phyloP scores from a whole-genome alignment of 2,113 vertebrate species.

The Bombycilla garrulus region DNA sequence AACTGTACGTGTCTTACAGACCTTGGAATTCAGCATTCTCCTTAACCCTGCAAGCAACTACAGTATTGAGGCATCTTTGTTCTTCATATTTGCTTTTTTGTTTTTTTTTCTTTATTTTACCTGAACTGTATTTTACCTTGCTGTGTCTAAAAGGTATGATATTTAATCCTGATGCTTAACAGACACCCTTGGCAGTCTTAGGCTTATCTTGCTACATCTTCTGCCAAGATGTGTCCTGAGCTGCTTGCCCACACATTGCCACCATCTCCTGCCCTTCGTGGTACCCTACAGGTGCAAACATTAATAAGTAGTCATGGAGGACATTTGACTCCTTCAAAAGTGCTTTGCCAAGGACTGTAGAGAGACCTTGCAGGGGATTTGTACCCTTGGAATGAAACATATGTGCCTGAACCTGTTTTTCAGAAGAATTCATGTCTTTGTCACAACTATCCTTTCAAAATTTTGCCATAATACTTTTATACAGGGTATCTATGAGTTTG shows the following conservation, averaged over 20 bases:
- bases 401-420: neutral
- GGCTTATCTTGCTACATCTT: neutral
- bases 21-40: neutral
- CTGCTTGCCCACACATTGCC: fast-evolving
- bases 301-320: fast-evolving
- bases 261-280: neutral
- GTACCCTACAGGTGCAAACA: fast-evolving
- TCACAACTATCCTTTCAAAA: neutral
- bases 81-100: neutral
- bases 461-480: neutral
- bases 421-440: neutral
- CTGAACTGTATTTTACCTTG: neutral
- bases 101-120: neutral
- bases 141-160: neutral
- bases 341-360: neutral
- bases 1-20: neutral
- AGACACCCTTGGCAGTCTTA: neutral
- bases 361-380: neutral
- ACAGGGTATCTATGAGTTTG: neutral
- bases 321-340: neutral
- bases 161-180: neutral
- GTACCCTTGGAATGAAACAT: neutral
- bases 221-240: neutral
- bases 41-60: neutral
- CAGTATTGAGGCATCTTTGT: neutral